Conservation (phyloP, 2,888 invertebrate genomes). For the Nomada flava region DNA sequence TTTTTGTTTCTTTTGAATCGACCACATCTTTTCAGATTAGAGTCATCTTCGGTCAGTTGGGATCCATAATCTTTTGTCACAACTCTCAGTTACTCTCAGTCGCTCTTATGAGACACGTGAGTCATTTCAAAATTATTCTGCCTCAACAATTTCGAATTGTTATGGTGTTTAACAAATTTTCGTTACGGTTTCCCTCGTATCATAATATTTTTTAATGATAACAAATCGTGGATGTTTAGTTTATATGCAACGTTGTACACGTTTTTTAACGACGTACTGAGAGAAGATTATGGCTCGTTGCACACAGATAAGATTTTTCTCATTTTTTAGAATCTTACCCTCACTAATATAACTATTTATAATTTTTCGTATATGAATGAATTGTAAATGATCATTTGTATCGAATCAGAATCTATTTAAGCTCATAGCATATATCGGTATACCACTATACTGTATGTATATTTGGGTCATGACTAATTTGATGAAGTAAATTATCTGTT, state of each 20-base stretch:
- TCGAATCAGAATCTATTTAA: slow-evolving; percentile 45
- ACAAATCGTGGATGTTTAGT: slow-evolving; percentile 15
- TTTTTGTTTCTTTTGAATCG: slow-evolving; percentile 44
- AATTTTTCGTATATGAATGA: slow-evolving; percentile 31
- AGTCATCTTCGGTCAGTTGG: slow-evolving; percentile 73
- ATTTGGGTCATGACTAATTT: slow-evolving; percentile 40
- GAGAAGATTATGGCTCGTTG: slow-evolving; percentile 32
- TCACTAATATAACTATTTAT: slow-evolving; percentile 31
- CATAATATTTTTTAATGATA: slow-evolving; percentile 32
- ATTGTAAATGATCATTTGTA: slow-evolving; percentile 45
- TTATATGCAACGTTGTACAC: slow-evolving; percentile 20
- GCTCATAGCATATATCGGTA: slow-evolving; percentile 36
- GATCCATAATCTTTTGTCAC: slow-evolving; percentile 71
- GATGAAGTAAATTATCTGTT: slow-evolving; percentile 54
- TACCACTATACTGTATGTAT: slow-evolving; percentile 30
- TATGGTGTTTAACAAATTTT: slow-evolving; percentile 56
- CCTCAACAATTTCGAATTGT: slow-evolving; percentile 52
- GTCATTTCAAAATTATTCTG: slow-evolving; percentile 66
- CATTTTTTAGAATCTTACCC: slow-evolving; percentile 27
- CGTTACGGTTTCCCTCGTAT: slow-evolving; percentile 7
- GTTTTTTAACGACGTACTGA: slow-evolving; percentile 25
- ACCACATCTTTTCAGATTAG: slow-evolving; percentile 72
- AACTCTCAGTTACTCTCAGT: slow-evolving; percentile 68
- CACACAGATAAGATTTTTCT: slow-evolving; percentile 27
- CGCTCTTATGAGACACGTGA: slow-evolving; percentile 68